Conservation (phyloP, 2,797 vertebrate genomes). For the Limosa lapponica region DNA sequence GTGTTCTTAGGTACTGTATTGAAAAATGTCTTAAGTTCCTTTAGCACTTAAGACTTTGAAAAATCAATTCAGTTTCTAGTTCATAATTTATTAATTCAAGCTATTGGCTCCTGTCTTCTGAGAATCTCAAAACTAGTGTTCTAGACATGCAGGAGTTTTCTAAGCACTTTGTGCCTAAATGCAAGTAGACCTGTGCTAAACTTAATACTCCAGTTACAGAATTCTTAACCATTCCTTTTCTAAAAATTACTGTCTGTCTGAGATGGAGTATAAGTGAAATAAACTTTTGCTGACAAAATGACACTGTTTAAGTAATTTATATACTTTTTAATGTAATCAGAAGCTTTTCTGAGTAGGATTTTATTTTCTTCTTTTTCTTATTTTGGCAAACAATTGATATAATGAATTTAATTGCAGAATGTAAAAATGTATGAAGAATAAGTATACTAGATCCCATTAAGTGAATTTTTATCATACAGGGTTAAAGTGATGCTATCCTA, state of each 20-base stretch:
- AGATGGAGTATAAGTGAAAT: neutral
- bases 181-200: neutral
- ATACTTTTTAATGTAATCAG: neutral
- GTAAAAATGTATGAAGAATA: neutral
- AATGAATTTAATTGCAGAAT: neutral
- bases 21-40: neutral
- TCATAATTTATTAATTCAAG: conserved; percentile 37
- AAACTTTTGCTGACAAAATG: neutral
- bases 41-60: neutral
- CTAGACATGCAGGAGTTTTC: neutral
- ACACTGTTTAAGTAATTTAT: neutral
- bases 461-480: neutral
- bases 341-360: neutral
- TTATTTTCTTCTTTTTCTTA: neutral
- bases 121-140: neutral
- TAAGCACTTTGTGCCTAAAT: neutral
- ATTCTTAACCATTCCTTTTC: neutral
- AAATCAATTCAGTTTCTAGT: conserved; percentile 21
- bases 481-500: neutral
- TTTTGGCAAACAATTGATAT: neutral
- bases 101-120: neutral
- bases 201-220: neutral
- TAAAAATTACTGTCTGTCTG: neutral
- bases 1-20: neutral
- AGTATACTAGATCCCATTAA: neutral